Conservation (phyloP, 2,797 vertebrate genomes). For the Cirrhinus molitorella region DNA sequence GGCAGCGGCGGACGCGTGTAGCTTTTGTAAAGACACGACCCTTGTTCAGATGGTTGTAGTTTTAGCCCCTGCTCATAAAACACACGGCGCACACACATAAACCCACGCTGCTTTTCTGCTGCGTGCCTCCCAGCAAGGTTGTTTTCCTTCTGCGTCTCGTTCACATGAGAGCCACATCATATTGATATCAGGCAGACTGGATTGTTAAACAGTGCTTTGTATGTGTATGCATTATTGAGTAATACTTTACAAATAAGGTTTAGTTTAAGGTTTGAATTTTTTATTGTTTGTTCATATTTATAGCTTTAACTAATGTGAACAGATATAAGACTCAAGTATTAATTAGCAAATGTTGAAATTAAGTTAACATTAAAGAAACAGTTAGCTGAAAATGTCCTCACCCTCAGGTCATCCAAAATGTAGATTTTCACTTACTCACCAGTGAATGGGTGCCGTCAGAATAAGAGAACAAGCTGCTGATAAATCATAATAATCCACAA, state of each 20-base stretch:
- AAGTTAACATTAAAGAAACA: neutral
- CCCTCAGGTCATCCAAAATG: neutral
- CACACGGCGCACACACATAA: neutral
- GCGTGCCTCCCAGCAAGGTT: slow-evolving; percentile 41
- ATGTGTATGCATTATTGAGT: neutral
- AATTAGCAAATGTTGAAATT: neutral
- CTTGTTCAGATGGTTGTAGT: slow-evolving; percentile 24
- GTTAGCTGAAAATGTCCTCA: neutral
- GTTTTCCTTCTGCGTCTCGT: slow-evolving; percentile 3
- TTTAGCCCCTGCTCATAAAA: slow-evolving; percentile 21
- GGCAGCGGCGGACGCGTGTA: neutral
- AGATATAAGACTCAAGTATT: neutral
- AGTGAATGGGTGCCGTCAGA: neutral
- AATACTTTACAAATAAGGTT: neutral
- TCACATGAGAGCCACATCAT: neutral
- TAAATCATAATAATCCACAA: neutral
- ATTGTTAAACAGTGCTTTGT: slow-evolving; percentile 7
- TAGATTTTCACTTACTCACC: neutral
- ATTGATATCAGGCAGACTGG: slow-evolving; percentile 2
- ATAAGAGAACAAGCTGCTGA: no score
- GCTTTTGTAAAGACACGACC: slow-evolving; percentile 44
- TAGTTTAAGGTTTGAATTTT: no score
- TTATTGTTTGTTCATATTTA: neutral
- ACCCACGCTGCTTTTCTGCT: neutral
- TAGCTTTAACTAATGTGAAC: neutral